Conservation (phyloP, 1,140 invertebrate species). For the Oncopodura yosiiana region DNA sequence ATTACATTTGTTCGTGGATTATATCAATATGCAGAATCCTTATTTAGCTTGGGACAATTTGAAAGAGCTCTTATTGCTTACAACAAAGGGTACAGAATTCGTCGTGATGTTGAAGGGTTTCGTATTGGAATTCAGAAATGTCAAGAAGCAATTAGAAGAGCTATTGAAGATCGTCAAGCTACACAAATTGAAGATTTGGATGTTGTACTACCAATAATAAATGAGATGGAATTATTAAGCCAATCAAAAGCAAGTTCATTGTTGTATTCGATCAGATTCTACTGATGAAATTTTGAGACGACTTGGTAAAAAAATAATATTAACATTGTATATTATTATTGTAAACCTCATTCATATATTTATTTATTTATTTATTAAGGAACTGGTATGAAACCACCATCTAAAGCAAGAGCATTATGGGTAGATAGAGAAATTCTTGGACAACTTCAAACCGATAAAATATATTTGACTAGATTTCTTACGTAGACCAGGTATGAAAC, state of each 20-base stretch:
- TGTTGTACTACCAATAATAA: slow-evolving; percentile 21
- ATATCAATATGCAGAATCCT: slow-evolving; percentile 43
- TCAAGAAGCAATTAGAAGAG: slow-evolving; percentile 45
- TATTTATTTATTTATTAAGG: no score
- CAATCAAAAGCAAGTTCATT: slow-evolving; percentile 19
- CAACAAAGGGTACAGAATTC: slow-evolving; percentile 42
- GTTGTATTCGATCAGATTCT: slow-evolving; percentile 7
- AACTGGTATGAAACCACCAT: slow-evolving; percentile 15
- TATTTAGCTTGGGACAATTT: slow-evolving; percentile 45
- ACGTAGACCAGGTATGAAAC: slow-evolving; percentile 8
- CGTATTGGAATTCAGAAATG: slow-evolving; percentile 44
- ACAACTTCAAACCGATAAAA: slow-evolving; percentile 26
- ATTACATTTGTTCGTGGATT: slow-evolving; percentile 34
- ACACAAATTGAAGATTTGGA: slow-evolving; percentile 33
- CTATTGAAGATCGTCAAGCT: slow-evolving; percentile 38
- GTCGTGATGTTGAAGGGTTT: slow-evolving; percentile 44
- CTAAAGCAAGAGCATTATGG: slow-evolving; percentile 26
- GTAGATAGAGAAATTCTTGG: slow-evolving; percentile 31
- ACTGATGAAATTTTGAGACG: slow-evolving; percentile 1
- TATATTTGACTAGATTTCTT: slow-evolving; percentile 31
- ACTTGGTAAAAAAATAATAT: neutral
- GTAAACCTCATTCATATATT: no score
- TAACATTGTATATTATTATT: no score
- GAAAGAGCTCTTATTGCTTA: slow-evolving; percentile 44
- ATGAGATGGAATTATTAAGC: slow-evolving; percentile 19